Evolutionary conservation across 2,888 invertebrate genomes (phyloP).

Genomic region (Autographa pulchrina): DNA sequence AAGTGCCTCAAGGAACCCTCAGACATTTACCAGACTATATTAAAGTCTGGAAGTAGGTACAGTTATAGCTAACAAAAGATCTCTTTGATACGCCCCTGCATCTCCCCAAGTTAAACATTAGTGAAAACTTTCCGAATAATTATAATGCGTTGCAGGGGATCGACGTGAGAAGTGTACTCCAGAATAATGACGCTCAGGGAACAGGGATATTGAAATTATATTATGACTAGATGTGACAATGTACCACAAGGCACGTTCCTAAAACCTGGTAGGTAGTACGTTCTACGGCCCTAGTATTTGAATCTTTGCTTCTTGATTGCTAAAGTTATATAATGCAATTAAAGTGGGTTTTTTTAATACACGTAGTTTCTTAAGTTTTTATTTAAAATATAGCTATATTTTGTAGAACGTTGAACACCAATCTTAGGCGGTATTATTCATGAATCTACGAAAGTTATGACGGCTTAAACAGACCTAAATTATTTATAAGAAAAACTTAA

Average conservation of each 20-base stretch:
- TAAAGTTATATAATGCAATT: too few relatives aligned
- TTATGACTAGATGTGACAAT: conserved; percentile 33
- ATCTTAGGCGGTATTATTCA: background rate
- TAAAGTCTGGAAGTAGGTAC: conserved; percentile 46
- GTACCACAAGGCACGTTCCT: background rate
- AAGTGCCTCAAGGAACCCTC: conserved; percentile 34
- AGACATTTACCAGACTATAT: conserved; percentile 57
- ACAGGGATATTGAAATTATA: conserved; percentile 27
- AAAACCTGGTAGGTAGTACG: background rate
- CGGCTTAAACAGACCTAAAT: background rate
- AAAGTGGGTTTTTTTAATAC: too few relatives aligned
- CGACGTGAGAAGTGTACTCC: conserved; percentile 78
- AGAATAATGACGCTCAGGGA: conserved; percentile 77
- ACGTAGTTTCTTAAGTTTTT: too few relatives aligned
- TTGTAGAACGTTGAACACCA: background rate
- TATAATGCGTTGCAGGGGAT: conserved; percentile 78
- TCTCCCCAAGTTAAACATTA: conserved; percentile 72
- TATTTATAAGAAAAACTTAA: background rate
- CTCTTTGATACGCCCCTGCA: conserved; percentile 75
- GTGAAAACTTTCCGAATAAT: conserved; percentile 85
- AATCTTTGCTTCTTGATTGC: too few relatives aligned
- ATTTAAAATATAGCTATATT: too few relatives aligned
- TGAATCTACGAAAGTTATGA: background rate
- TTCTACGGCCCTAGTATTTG: too few relatives aligned
- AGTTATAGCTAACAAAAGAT: conserved; percentile 62